Conservation (phyloP, 2,888 invertebrate species). For the Plagodis dolabraria region DNA sequence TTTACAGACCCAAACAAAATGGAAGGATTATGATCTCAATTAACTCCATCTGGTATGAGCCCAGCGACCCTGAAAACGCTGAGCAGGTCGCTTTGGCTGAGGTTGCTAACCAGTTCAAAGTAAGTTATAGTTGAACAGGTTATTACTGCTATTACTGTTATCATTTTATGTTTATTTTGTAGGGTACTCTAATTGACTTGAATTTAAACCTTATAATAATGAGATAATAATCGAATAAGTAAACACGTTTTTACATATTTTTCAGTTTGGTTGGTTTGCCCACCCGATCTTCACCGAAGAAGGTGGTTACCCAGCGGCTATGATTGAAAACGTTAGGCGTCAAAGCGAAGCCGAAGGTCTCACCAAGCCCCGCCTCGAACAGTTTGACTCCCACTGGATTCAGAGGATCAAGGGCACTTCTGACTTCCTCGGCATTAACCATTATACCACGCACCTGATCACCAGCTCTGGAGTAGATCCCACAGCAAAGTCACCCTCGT, state of each 20-base stretch:
- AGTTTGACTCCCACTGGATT: conserved; percentile 76
- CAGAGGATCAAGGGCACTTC: conserved; percentile 78
- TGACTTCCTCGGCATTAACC: conserved; percentile 80
- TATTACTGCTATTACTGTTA: too few relatives aligned
- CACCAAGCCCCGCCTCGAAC: conserved; percentile 68
- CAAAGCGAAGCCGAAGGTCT: conserved; percentile 75
- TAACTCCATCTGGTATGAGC: conserved; percentile 83
- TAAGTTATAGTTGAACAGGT: conserved; percentile 38
- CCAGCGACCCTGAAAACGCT: conserved; percentile 67
- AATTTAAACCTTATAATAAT: too few relatives aligned
- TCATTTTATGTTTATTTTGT: too few relatives aligned
- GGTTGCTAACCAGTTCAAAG: conserved; percentile 81
- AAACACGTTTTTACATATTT: conserved; percentile 6
- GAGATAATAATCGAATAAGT: too few relatives aligned
- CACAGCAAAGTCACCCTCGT: conserved; percentile 73
- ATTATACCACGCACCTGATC: conserved; percentile 78
- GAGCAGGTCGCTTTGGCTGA: conserved; percentile 77
- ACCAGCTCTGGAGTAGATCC: conserved; percentile 74
- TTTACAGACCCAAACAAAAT: conserved; percentile 83
- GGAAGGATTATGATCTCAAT: conserved; percentile 83
- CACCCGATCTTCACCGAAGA: conserved; percentile 79
- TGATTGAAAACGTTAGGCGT: conserved; percentile 74
- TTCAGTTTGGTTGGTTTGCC: conserved; percentile 83
- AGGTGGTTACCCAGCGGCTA: conserved; percentile 78
- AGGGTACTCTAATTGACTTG: too few relatives aligned